Conservation (phyloP, 2,888 invertebrate genomes). For the Apamea anceps region DNA sequence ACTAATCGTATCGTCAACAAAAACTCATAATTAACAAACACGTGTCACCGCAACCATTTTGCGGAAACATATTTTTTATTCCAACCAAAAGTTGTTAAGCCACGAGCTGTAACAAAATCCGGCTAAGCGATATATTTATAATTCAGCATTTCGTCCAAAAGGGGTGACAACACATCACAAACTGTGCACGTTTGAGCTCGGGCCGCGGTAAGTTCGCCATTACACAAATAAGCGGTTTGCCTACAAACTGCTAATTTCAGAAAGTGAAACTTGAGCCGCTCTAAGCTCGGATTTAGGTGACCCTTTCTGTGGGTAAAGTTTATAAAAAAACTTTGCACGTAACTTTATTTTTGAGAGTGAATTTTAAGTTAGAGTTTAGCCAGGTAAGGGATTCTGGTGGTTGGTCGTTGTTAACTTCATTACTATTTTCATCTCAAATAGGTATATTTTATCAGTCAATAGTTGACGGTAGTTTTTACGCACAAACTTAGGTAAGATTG, state of each 20-base stretch:
- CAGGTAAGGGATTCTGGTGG: background rate
- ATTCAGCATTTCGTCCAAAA: conserved; percentile 53
- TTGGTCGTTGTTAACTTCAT: background rate
- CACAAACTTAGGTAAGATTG: background rate
- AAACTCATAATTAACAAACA: conserved; percentile 34
- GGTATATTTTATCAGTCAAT: background rate
- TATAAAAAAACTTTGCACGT: conserved; percentile 16
- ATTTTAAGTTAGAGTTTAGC: background rate
- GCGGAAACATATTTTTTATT: conserved; percentile 49
- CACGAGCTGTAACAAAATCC: conserved; percentile 40
- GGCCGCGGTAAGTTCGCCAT: conserved; percentile 59
- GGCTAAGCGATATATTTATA: conserved; percentile 50
- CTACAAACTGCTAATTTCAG: conserved; percentile 73
- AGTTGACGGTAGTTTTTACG: too few species aligned
- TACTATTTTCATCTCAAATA: background rate
- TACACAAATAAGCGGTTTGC: conserved; percentile 73
- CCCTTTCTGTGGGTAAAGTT: conserved; percentile 48
- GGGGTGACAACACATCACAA: conserved; percentile 57
- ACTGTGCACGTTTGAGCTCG: conserved; percentile 29
- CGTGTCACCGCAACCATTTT: conserved; percentile 39
- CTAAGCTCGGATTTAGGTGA: conserved; percentile 66
- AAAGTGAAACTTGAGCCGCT: conserved; percentile 74
- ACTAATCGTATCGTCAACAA: conserved; percentile 8
- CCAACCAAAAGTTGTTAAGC: conserved; percentile 49
- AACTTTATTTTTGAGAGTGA: background rate